Conservation (phyloP, 2,113 vertebrate species). For the Numenius arquata region DNA sequence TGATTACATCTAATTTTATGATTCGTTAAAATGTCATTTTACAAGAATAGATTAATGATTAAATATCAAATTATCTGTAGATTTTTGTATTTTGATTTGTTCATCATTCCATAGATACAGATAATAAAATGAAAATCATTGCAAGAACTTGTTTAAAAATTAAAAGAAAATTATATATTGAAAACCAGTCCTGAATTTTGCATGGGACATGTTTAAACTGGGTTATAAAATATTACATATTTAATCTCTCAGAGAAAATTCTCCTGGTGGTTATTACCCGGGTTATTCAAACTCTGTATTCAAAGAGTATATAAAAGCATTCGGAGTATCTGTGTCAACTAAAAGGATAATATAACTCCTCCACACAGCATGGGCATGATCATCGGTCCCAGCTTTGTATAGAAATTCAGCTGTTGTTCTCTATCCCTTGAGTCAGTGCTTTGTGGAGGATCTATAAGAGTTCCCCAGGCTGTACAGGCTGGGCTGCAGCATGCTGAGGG, state of each 20-base stretch:
- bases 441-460: neutral
- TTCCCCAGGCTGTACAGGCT: rapidly evolving
- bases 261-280: neutral
- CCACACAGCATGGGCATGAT: rapidly evolving
- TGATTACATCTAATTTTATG: slow-evolving; percentile 39
- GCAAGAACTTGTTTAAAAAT: slow-evolving; percentile 8
- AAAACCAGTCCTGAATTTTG: slow-evolving; percentile 42
- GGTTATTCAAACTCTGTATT: neutral
- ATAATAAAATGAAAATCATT: neutral
- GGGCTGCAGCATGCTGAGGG: neutral
- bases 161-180: slow-evolving; percentile 30
- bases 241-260: neutral
- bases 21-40: slow-evolving; percentile 42
- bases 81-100: neutral
- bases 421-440: neutral
- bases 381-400: rapidly evolving
- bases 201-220: slow-evolving; percentile 18
- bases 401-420: neutral
- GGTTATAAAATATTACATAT: slow-evolving; percentile 31
- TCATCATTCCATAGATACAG: neutral
- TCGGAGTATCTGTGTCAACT: neutral
- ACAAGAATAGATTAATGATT: slow-evolving; percentile 3
- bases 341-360: neutral
- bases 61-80: neutral
- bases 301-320: neutral